These are phyloP conservation scores for Sinocyclocheilus grahami DNA, from an alignment of 2,113 vertebrate species.

Conservation along the genomic window DNA sequence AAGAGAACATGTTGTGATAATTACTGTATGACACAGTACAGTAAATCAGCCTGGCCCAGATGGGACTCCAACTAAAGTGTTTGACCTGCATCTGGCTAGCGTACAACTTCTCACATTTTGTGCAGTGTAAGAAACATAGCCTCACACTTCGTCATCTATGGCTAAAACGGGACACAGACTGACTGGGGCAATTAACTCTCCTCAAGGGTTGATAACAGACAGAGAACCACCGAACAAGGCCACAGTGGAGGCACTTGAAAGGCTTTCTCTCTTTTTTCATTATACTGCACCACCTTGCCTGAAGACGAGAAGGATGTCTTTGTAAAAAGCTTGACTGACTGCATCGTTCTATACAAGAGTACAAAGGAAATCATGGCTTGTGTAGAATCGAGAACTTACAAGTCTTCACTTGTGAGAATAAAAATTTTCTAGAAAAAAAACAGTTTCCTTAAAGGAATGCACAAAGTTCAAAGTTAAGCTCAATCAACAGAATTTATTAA, in stretches of 20 bases:
- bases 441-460: not conserved
- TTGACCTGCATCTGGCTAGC: slow-evolving; percentile 49
- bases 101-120: slow-evolving; percentile 46
- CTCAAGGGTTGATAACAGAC: slow-evolving; percentile 43
- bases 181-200: slow-evolving; percentile 56
- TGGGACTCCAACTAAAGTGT: slow-evolving; percentile 32
- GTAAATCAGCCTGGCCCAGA: slow-evolving; percentile 42
- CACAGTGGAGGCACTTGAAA: slow-evolving; percentile 51
- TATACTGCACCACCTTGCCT: slow-evolving; percentile 26
- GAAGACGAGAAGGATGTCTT: slow-evolving; percentile 61
- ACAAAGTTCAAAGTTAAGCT: not conserved
- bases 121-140: slow-evolving; percentile 38
- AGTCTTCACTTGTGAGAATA: slow-evolving; percentile 14
- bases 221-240: slow-evolving; percentile 36
- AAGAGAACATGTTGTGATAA: slow-evolving; percentile 23
- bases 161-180: slow-evolving; percentile 40
- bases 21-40: slow-evolving; percentile 30
- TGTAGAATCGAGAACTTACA: slow-evolving; percentile 34
- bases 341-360: slow-evolving; percentile 48
- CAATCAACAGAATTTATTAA: not conserved
- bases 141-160: slow-evolving; percentile 47
- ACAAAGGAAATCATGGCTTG: slow-evolving; percentile 40
- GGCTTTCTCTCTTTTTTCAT: slow-evolving; percentile 50
- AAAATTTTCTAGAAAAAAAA: slow-evolving; percentile 10
- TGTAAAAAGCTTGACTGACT: slow-evolving; percentile 57